A percentile compares a stretch with the other conserved stretches of the same genome.
Conservation (phyloP, 2,797 vertebrate species). For the Paramormyrops hopkinsi region DNA sequence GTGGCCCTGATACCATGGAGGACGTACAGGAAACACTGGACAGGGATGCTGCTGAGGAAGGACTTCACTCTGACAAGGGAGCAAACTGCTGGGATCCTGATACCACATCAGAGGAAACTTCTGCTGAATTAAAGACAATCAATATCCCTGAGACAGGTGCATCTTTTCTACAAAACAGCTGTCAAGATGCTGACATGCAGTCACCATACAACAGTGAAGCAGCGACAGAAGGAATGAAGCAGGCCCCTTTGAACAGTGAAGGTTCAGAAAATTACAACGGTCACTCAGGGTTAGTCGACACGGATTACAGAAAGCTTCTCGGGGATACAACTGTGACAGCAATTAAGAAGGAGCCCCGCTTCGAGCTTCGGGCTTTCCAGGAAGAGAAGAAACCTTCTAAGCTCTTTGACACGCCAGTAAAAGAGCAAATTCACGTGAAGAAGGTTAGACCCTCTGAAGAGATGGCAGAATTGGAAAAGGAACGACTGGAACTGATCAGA, state of each 20-base stretch:
- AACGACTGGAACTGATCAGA: constrained; percentile 84
- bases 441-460: constrained; percentile 84
- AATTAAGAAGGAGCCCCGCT: constrained; percentile 76
- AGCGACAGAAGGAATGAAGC: constrained; percentile 46
- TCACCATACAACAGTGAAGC: constrained; percentile 47
- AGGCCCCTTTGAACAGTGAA: constrained; percentile 45
- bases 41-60: constrained; percentile 81
- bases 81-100: constrained; percentile 78
- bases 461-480: constrained; percentile 88
- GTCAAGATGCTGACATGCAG: constrained; percentile 41
- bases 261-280: constrained; percentile 53
- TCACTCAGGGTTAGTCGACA: constrained; percentile 50
- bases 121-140: constrained; percentile 39
- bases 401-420: constrained; percentile 76
- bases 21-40: constrained; percentile 45
- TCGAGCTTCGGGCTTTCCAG: constrained; percentile 88
- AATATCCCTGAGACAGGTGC: constrained; percentile 52
- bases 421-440: constrained; percentile 72
- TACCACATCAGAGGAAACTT: constrained; percentile 69
- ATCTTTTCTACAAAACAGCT: constrained; percentile 39
- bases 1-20: constrained; percentile 64
- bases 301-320: constrained; percentile 46
- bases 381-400: constrained; percentile 89
- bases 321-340: constrained; percentile 58
- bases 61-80: constrained; percentile 88